Base-by-base conservation (phyloP, 1,140 invertebrate species). In the Aphidius gifuensis region DNA sequence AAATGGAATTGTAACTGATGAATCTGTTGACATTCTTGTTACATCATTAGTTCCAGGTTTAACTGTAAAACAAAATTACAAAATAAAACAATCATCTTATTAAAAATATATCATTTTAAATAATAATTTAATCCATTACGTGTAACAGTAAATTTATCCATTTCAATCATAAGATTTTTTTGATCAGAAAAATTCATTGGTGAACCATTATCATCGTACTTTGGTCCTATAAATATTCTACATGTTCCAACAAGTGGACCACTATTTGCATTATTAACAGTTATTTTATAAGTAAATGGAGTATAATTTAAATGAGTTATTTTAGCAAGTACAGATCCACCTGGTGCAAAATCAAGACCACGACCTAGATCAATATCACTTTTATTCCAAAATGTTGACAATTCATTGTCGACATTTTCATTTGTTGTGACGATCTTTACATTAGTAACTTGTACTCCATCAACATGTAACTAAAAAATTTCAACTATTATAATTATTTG, bases 221-320 rank as follows among this genome's bases (percentile, higher is more conserved):
- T 86, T 0, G 91, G 90, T 0, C 85, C 89, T 59, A 92, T 76
- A 81, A 90, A 93, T 65, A 92, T 88, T n/a, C 91, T 84, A 5
- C 88, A 85, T 0, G 89, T 92, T 48, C 88, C 23, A 32, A 32
- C 23, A 32, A 32, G 23, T 32, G 1, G 1, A 6, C 76, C 68
- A 0, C 80, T 84, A 0, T 80, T 80, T 38, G 81, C 84, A 72
- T 91, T 92, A 61, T 86, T 86, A 16, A 87, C 85, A 5, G 77
- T 76, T 64, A 90, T 85, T 1, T 82, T 88, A 73, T 77, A 77
- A 1, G 75, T 80, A 76, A 89, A 93, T 11, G 85, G 84, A 5
- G 83, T 69, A 61, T 93, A 90, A 71, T 92, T 86, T 54, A 93
- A 75, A 74, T 93, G 92, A 2, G 86, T 90, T 72, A 91, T 85